A percentile compares a stretch with the other conserved stretches of the same genome.
These are phyloP conservation scores for Leptinotarsa haldemani DNA, from an alignment of 2,888 invertebrate genomes.

Conservation along the genomic window DNA sequence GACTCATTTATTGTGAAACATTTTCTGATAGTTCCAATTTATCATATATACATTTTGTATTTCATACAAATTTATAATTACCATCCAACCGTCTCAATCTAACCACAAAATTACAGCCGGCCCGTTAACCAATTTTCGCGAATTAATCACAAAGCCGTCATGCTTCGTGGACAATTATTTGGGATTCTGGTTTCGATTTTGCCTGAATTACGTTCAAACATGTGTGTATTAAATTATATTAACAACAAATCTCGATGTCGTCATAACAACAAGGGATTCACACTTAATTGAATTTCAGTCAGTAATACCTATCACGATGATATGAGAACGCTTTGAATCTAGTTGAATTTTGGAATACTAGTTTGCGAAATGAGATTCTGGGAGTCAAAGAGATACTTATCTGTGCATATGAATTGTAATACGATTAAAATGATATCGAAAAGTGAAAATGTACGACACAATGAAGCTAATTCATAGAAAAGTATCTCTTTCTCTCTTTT, in stretches of 20 bases:
- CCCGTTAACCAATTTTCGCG: neutral
- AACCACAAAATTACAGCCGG: neutral
- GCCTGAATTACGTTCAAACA: neutral
- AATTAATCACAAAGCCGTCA: neutral
- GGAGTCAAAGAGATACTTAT: too few species aligned
- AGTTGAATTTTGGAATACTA: neutral
- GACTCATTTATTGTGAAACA: too few species aligned
- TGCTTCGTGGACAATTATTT: neutral
- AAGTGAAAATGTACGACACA: too few species aligned
- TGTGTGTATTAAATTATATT: neutral
- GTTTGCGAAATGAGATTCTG: too few species aligned
- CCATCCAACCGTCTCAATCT: neutral
- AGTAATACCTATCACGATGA: neutral
- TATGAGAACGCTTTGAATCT: neutral
- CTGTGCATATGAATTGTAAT: too few species aligned
- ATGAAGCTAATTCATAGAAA: too few species aligned
- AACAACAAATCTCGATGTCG: neutral
- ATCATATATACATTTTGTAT: too few species aligned
- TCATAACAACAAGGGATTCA: neutral
- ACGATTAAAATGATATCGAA: too few species aligned
- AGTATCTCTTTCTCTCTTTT: too few species aligned
- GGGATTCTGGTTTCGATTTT: slow-evolving; percentile 2
- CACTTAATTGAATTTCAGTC: neutral
- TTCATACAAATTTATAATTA: too few species aligned
- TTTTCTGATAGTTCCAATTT: too few species aligned